phyloP scores from a whole-genome alignment of 2,797 vertebrate genomes.

The Stomatorhinus walkeri region DNA sequence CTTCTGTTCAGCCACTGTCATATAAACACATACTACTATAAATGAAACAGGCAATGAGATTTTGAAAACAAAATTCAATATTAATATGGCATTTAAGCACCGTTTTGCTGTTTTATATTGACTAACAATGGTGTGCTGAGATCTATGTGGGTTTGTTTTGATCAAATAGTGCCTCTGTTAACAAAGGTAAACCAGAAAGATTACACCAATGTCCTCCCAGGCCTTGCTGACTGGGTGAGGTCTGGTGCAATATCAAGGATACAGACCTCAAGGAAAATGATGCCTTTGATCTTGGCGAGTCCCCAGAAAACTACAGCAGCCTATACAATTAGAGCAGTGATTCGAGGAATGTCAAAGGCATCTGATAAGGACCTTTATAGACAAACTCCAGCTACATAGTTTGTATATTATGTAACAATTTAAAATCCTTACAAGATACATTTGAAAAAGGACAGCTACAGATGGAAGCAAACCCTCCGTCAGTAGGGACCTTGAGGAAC shows the following conservation, averaged over 20 bases:
- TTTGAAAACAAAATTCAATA: neutral
- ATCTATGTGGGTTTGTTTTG: neutral
- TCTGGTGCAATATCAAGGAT: constrained; percentile 12
- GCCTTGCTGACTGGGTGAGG: neutral
- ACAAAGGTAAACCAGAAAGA: constrained; percentile 19
- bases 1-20: neutral
- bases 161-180: neutral
- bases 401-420: neutral
- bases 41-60: neutral
- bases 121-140: neutral
- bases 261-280: constrained; percentile 7
- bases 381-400: neutral
- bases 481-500: neutral
- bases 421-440: neutral
- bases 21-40: neutral
- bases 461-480: neutral
- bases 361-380: neutral
- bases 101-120: neutral
- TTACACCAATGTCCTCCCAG: constrained; percentile 9
- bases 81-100: neutral
- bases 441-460: neutral
- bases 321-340: neutral
- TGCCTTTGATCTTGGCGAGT: constrained; percentile 24
- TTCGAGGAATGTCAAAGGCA: constrained; percentile 19
- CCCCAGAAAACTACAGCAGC: constrained; percentile 21